phyloP scores from a whole-genome alignment of 2,797 vertebrate genomes.

The Myripristis jacobus region DNA sequence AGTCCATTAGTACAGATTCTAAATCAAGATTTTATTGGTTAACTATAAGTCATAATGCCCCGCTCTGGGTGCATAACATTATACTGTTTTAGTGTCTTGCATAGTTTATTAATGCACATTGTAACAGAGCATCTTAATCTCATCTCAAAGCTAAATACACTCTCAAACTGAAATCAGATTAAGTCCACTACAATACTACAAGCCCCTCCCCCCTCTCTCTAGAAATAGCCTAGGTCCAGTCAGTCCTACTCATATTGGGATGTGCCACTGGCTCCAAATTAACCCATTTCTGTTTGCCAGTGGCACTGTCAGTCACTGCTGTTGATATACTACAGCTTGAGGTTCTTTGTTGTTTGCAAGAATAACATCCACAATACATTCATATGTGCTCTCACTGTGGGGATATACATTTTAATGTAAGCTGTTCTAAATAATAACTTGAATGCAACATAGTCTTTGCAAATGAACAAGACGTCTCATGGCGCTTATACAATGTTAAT shows the following conservation, averaged over 20 bases:
- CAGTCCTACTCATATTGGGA: conserved; percentile 17
- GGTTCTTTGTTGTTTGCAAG: conserved; percentile 17
- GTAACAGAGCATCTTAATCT: too few species aligned
- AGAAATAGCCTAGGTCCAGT: conserved; percentile 4
- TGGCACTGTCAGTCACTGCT: conserved; percentile 15
- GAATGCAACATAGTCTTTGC: background rate
- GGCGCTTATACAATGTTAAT: too few species aligned
- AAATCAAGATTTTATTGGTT: conserved; percentile 3
- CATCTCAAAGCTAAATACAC: too few species aligned
- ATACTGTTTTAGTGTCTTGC: too few species aligned
- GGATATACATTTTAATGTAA: background rate
- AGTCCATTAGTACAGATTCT: background rate
- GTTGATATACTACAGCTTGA: conserved; percentile 17
- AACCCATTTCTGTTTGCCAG: conserved; percentile 29
- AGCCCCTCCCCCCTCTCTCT: conserved; percentile 20
- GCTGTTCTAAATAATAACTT: background rate
- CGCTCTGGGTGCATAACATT: too few species aligned
- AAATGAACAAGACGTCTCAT: background rate
- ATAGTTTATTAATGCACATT: too few species aligned
- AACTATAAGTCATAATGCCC: background rate
- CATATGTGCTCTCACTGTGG: background rate
- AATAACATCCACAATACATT: conserved; percentile 13
- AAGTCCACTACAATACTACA: background rate
- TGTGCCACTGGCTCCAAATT: conserved; percentile 13
- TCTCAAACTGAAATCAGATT: too few species aligned